Evolutionary conservation across 2,113 vertebrate species (phyloP), one percentile per base, ranked within the genome.

Genomic region (Mus pahari): DNA sequence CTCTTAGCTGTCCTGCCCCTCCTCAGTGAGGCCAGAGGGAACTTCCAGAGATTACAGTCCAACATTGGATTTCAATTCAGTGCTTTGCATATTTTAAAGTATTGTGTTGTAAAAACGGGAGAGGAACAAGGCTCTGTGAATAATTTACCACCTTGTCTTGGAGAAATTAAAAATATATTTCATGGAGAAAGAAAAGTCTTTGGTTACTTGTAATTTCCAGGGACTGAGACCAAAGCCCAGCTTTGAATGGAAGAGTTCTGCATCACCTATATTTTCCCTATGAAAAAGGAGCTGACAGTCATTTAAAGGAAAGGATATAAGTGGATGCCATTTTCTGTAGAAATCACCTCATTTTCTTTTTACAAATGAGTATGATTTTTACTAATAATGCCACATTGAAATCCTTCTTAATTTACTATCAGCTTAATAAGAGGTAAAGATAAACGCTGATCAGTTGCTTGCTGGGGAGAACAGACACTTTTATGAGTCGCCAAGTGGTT

Each of bases 131-230:
- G 22, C 86, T 60, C 87, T 55, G 97, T 98, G 97, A 98, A 98
- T 98, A 98, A 99, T 98, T 99, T 95, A 98, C 97, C 53, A 86
- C 86, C 90, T 96, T 4, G 90, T 78, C 97, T 97, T 91, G 93
- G 94, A 98, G 97, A 98, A 99, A 99, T 98, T 99, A 98, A 99
- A 98, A 99, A 98, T 98, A 98, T 98, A 99, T 98, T 98, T 98
- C 98, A 98, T 89, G 89, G 74, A 97, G 95, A 97, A 97, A 98
- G 94, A 98, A 83, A 98, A 64, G 91, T 95, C 96, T 93, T 74
- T 83, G 36, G 86, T 93, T 98, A 93, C 84, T 95, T 96, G 62
- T 60, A 70, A 95, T 96, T 98, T 96, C 81, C 31, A 74, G 6
- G 19, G 89, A 97, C 84, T 89, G 16, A 1, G 55, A 83, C 6